Conservation (phyloP, 2,888 invertebrate genomes). For the Uropetala carovei region DNA sequence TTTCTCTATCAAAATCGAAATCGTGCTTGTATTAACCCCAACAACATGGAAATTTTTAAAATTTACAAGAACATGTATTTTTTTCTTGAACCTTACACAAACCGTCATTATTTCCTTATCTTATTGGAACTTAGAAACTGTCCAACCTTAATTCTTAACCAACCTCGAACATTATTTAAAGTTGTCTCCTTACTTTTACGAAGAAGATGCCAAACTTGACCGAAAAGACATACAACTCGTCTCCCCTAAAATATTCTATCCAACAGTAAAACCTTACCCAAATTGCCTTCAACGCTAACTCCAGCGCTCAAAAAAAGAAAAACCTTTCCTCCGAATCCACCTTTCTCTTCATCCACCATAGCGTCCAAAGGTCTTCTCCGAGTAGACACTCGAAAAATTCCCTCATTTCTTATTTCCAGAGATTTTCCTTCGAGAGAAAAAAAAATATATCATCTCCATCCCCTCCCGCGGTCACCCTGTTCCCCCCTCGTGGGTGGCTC, state of each 20-base stretch:
- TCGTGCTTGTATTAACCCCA: too few relatives aligned
- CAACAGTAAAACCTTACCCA: slow-evolving; percentile 1
- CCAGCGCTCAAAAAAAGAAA: background rate
- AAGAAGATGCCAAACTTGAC: background rate
- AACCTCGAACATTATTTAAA: too few relatives aligned
- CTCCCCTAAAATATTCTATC: background rate
- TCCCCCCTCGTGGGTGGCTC: background rate
- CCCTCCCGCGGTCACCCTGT: background rate
- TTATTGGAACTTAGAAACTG: too few relatives aligned
- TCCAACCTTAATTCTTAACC: too few relatives aligned
- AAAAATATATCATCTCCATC: background rate
- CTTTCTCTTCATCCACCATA: background rate
- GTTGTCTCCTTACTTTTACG: too few relatives aligned
- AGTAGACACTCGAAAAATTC: slow-evolving; percentile 17
- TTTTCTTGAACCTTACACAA: too few relatives aligned
- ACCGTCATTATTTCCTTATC: too few relatives aligned
- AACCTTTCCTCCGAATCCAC: background rate
- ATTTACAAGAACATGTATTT: too few relatives aligned
- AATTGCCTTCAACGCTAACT: slow-evolving; percentile 25
- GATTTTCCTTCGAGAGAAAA: background rate
- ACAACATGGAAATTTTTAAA: too few relatives aligned
- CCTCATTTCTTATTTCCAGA: slow-evolving; percentile 32
- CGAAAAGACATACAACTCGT: background rate
- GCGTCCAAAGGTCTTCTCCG: background rate
- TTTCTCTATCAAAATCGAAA: too few relatives aligned